Evolutionary conservation across 2,888 invertebrate species (phyloP).

Genomic region (Rotaria sp.): DNA sequence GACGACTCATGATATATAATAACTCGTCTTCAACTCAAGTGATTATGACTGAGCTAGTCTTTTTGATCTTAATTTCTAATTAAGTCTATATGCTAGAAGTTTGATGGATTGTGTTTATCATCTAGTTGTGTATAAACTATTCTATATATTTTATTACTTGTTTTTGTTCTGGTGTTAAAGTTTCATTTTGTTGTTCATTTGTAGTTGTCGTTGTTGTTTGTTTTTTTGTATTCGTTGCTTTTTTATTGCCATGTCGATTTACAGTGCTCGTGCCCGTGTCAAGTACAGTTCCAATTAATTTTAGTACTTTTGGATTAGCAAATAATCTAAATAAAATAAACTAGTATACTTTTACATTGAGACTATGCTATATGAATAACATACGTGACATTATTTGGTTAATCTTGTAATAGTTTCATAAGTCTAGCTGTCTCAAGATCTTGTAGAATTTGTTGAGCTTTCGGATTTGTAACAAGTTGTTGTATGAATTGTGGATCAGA

Average conservation of each 20-base stretch:
- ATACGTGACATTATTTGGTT: conserved; percentile 25
- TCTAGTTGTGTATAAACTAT: no score
- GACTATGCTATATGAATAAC: background rate
- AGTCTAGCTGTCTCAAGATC: conserved; percentile 36
- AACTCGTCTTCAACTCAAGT: no score
- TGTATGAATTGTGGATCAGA: conserved; percentile 36
- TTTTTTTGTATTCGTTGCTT: background rate
- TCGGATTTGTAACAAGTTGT: conserved; percentile 36
- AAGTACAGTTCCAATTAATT: conserved; percentile 33
- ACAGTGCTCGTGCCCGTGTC: background rate
- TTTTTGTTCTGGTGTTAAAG: conserved; percentile 4
- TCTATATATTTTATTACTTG: background rate
- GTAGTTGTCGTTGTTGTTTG: background rate
- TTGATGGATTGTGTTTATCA: no score
- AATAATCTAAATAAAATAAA: background rate
- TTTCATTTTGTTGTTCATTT: background rate
- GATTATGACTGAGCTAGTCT: no score
- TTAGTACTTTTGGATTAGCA: conserved; percentile 34
- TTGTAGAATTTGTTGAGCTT: conserved; percentile 31
- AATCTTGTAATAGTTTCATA: conserved; percentile 23
- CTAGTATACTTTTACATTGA: no score
- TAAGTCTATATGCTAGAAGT: background rate
- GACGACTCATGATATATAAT: no score
- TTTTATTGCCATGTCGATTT: background rate
- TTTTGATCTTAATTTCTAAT: background rate